Evolutionary conservation across 2,888 invertebrate genomes (phyloP).

Genomic region (Hirtodrosophila duncani): DNA sequence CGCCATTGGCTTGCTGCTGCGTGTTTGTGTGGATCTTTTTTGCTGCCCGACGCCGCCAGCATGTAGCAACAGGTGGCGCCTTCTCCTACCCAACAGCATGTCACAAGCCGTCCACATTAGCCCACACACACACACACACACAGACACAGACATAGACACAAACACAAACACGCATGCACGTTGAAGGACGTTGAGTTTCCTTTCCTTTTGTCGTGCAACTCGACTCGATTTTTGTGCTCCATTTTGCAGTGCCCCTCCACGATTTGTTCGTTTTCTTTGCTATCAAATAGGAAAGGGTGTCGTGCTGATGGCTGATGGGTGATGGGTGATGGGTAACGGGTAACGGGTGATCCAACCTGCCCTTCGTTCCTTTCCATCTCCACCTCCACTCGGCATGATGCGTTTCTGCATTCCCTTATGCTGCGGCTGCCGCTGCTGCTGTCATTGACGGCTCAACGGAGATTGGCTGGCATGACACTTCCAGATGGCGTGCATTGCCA

Average conservation of each 20-base stretch:
- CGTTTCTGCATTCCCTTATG: too few relatives aligned
- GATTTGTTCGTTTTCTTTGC: too few relatives aligned
- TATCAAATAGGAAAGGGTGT: too few relatives aligned
- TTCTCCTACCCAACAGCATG: neutral
- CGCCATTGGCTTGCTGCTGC: too few relatives aligned
- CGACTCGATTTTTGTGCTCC: slow-evolving; percentile 42
- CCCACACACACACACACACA: slow-evolving; percentile 1
- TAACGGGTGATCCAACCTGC: too few relatives aligned
- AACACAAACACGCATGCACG: neutral
- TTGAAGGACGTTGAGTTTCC: slow-evolving; percentile 62
- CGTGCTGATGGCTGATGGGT: too few relatives aligned
- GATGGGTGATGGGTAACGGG: too few relatives aligned
- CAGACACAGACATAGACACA: neutral
- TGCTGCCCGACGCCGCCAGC: neutral
- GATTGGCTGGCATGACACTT: neutral
- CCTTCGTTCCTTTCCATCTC: too few relatives aligned
- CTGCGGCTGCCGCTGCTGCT: neutral
- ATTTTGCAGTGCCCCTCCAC: neutral
- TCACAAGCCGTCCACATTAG: too few relatives aligned
- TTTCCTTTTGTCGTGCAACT: slow-evolving; percentile 55
- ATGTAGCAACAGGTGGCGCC: neutral
- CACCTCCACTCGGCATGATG: too few relatives aligned
- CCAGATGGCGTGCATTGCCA: too few relatives aligned
- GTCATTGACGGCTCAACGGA: neutral
- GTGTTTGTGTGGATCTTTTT: too few relatives aligned